Base-by-base conservation (phyloP, 1,140 invertebrate genomes). In the Delia radicum region DNA sequence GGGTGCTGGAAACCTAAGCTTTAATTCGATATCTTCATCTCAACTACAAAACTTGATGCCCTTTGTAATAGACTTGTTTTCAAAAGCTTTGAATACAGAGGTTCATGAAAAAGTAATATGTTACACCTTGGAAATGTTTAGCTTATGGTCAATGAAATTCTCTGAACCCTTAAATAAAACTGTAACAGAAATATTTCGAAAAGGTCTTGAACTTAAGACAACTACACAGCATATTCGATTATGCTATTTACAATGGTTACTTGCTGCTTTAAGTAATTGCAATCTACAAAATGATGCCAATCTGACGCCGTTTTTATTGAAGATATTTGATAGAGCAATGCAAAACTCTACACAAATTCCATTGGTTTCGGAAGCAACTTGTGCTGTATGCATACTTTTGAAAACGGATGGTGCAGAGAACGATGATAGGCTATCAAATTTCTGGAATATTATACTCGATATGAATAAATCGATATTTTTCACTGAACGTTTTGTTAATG, bases 61-160 rank as follows among this genome's bases (percentile, higher is more conserved):
- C 69, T 88, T 87, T 29, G 91, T 92, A 3, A 88, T 90, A 2
- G 89, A 91, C 42, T 89, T 93, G 75, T 93, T 96, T 81, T 88
- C 93, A 15, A 93, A 94, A 82, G 90, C 96, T 24, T 88, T 98
- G 24, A 94, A 96, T 82, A 90, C 90, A 33, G 97, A 99, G 90
- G 94, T 95, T 69, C 96, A 98, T 86, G 97, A 98, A 87, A 95
- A 95, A 79, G 96, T 95, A 2, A 86, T 98, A 27, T 91, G 94
- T 76, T 91, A 92, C 79, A 91, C 93, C 4, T 87, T 98, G 7
- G 91, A 94, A 79, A 93, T 93, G 90, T 90, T 97, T 84, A 88
- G 91, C 10, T 81, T 92, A 8, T 98, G 96, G 96, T 91, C 92
- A 67, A 80, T 86, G 5, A 93, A 92, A 81, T 92, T 94, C 77